Percentiles rank a stretch among this genome's conserved stretches.
Conservation (phyloP, 2,113 vertebrate genomes). For the Nasalis larvatus region DNA sequence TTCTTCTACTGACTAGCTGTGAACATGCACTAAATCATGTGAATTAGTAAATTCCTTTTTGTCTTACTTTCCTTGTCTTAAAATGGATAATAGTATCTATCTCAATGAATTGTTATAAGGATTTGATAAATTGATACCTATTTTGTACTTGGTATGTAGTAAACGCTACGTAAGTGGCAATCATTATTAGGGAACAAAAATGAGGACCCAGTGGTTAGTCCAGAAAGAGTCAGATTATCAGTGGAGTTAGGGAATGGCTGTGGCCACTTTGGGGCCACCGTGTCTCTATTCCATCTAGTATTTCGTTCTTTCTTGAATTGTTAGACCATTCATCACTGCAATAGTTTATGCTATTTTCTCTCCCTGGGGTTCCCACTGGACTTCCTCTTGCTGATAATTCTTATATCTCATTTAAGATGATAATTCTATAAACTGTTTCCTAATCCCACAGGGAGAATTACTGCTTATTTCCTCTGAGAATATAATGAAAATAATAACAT, state of each 20-base stretch:
- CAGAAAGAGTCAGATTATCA: background rate
- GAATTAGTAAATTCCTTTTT: background rate
- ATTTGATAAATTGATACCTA: background rate
- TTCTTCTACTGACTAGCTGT: background rate
- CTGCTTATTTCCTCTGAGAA: background rate
- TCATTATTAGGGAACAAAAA: background rate
- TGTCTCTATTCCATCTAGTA: background rate
- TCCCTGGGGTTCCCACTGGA: background rate
- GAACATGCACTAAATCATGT: background rate
- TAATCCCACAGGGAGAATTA: background rate
- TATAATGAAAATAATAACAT: background rate
- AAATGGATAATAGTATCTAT: background rate
- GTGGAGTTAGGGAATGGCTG: background rate
- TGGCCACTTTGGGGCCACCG: background rate
- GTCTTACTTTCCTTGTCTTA: background rate
- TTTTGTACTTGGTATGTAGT: background rate
- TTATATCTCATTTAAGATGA: background rate
- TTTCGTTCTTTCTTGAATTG: background rate
- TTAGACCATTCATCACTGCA: background rate
- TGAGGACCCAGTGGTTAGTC: background rate
- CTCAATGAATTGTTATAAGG: background rate
- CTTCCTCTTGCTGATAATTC: background rate
- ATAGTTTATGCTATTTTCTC: background rate
- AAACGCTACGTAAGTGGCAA: background rate
- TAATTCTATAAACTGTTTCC: background rate